phyloP scores from a whole-genome alignment of 2,888 invertebrate species.

The Sceliomorpha sp. region DNA sequence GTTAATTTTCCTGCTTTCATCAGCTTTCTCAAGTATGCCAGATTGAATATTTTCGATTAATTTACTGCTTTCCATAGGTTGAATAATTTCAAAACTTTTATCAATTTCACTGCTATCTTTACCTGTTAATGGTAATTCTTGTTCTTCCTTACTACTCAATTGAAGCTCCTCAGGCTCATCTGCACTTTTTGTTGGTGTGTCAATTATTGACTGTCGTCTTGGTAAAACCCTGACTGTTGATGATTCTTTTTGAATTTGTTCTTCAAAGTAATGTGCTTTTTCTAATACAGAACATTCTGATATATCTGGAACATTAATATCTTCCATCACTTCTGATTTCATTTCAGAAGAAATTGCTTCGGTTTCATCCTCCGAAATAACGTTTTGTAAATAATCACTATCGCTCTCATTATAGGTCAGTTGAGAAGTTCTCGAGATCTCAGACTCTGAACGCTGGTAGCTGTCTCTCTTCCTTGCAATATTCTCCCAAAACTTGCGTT shows the following conservation, averaged over 20 bases:
- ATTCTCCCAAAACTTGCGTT: conserved; percentile 78
- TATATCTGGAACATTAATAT: conserved; percentile 78
- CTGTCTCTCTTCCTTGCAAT: conserved; percentile 75
- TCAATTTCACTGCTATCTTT: conserved; percentile 23
- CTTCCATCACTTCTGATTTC: conserved; percentile 71
- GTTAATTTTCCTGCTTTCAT: too few relatives aligned
- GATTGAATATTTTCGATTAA: conserved; percentile 6
- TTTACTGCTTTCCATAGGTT: conserved; percentile 6
- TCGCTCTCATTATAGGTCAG: conserved; percentile 75
- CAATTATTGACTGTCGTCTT: conserved; percentile 48
- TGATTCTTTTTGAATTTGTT: conserved; percentile 83
- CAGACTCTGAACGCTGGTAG: conserved; percentile 76
- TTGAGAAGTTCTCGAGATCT: conserved; percentile 74
- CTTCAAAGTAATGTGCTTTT: conserved; percentile 83
- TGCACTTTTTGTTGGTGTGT: conserved; percentile 27
- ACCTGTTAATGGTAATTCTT: conserved; percentile 17
- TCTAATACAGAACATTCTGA: conserved; percentile 82
- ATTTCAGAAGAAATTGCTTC: conserved; percentile 62
- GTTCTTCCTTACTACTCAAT: conserved; percentile 13
- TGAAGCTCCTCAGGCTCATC: conserved; percentile 32
- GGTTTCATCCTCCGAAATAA: conserved; percentile 65
- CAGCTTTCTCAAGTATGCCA: not conserved
- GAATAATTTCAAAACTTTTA: conserved; percentile 4
- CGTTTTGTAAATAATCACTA: conserved; percentile 72
- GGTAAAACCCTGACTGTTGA: conserved; percentile 57